Evolutionary conservation across 2,113 vertebrate genomes (phyloP).

Genomic region (Halcyon malimbica): DNA sequence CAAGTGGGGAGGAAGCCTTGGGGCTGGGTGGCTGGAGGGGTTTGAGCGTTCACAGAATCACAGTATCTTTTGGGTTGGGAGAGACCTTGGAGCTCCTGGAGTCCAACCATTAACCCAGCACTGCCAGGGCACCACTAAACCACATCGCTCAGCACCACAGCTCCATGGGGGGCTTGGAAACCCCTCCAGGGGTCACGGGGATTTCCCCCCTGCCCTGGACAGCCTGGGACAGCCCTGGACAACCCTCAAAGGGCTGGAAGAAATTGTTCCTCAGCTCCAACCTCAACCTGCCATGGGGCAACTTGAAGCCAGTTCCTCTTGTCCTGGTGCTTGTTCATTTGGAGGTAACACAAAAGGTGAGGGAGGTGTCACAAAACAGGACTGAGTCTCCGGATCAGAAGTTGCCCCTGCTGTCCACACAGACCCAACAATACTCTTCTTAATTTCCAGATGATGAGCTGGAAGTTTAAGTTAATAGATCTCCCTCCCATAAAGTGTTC

Average conservation of each 20-base stretch:
- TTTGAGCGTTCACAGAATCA: background rate
- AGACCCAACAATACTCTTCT: background rate
- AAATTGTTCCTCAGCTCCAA: background rate
- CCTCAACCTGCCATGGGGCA: background rate
- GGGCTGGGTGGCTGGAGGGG: background rate
- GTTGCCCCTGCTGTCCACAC: background rate
- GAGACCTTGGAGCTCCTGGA: no score
- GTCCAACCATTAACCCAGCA: background rate
- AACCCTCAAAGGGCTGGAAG: background rate
- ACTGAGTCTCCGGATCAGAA: rapidly evolving
- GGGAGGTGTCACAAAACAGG: background rate
- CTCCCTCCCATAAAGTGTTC: background rate
- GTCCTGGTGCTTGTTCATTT: background rate
- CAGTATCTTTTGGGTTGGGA: no score
- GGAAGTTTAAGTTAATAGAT: background rate
- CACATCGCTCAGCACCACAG: background rate
- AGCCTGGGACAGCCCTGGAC: background rate
- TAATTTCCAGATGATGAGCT: background rate
- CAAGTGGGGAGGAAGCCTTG: rapidly evolving
- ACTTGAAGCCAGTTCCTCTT: background rate
- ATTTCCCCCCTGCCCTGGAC: background rate
- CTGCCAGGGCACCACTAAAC: background rate
- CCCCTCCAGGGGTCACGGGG: background rate
- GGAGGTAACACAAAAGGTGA: background rate
- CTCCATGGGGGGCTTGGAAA: background rate